These are phyloP conservation scores for Morpho achilles DNA, from an alignment of 2,888 invertebrate genomes.

Conservation along the genomic window DNA sequence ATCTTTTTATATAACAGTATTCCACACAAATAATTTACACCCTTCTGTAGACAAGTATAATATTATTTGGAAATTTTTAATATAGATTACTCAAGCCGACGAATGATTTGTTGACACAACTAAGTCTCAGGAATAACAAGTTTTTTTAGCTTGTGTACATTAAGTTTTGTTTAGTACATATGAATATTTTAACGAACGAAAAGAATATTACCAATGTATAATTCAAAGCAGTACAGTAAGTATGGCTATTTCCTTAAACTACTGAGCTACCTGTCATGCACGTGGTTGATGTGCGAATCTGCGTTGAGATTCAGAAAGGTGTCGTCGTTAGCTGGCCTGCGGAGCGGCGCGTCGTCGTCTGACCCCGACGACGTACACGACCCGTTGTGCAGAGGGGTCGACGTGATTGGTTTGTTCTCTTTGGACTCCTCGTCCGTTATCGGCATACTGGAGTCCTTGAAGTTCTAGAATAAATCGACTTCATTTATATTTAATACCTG, in stretches of 20 bases:
- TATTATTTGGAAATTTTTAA: too few species aligned
- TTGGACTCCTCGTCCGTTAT: conserved; percentile 74
- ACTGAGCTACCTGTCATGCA: conserved; percentile 35
- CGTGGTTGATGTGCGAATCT: conserved; percentile 42
- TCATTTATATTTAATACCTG: too few species aligned
- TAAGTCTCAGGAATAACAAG: not conserved
- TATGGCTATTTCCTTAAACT: too few species aligned
- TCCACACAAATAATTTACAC: too few species aligned
- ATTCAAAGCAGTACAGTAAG: too few species aligned
- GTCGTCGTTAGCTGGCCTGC: conserved; percentile 50
- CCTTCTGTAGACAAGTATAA: too few species aligned
- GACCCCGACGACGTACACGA: conserved; percentile 51
- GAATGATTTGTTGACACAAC: not conserved
- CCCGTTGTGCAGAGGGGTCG: conserved; percentile 60
- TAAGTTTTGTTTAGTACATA: too few species aligned
- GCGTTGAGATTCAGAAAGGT: conserved; percentile 43
- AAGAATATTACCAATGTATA: too few species aligned
- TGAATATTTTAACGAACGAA: too few species aligned
- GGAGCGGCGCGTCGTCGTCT: conserved; percentile 65
- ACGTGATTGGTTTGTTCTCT: conserved; percentile 73
- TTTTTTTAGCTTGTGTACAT: not conserved
- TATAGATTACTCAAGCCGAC: too few species aligned
- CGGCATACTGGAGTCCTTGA: conserved; percentile 52
- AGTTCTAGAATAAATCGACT: conserved; percentile 37
- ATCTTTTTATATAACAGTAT: too few species aligned